Base-by-base conservation (phyloP, 2,113 vertebrate genomes). In the Paradoxurus hermaphroditus region DNA sequence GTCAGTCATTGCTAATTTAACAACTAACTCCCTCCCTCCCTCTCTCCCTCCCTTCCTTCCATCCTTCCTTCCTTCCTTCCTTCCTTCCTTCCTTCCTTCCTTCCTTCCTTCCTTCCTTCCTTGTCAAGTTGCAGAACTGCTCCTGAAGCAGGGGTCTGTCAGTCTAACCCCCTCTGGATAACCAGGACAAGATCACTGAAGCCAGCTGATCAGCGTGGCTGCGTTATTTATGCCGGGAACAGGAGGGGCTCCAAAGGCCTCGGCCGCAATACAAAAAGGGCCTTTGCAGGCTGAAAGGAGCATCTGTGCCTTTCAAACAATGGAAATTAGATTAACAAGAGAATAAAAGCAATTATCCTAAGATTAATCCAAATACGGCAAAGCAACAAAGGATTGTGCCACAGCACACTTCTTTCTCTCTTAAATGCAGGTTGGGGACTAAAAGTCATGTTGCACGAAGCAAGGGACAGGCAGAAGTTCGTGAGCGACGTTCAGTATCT, bases 381-480 rank as follows among this genome's bases (percentile, higher is more conserved):
- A 46, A 62, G 63, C 39, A 53, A 86, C 68, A 34, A 63, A 93
- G 72, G 63, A 62, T 27, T 34, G 62, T 86, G 49, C 73, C 84
- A 95, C 49, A 81, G 56, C 29, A 1, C 12, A 31, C 14, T 14
- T 19, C 27, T 65, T 83, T 97, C 4, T 95, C 95, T 89, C 91
- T 94, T 75, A 21, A 81, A 5, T n/a, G 12, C 96, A 98, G 98
- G 90, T 93, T 97, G 73, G 41, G 59, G 62, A 94, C 94, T 91
- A 93, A 68, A 86, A 90, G 85, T 85, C 96, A 97, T 79, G 97
- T 98, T 98, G 96, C 96, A 87, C 0, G 94, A 98, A 92, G 97
- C 95, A 41, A 91, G 78, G 89, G 98, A 97, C 83, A 95, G 97
- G 85, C 93, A 97, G 91, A 98, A 97, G 56, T 90, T 98, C 1